Percentiles rank a stretch among this genome's conserved stretches.
Conservation (phyloP, 2,797 vertebrate genomes). For the Danio kyathit region DNA sequence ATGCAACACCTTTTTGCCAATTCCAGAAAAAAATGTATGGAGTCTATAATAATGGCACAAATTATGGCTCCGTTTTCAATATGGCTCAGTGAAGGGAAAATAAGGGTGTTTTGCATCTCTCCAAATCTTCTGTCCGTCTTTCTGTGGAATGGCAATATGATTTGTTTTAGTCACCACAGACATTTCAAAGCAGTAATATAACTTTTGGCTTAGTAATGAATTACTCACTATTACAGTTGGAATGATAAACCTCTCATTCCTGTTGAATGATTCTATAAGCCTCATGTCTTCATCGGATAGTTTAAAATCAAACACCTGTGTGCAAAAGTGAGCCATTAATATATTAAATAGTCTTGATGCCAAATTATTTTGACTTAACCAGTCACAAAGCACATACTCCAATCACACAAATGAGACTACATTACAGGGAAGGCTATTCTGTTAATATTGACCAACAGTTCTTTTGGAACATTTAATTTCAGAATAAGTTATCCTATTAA, state of each 20-base stretch:
- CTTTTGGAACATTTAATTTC: neutral
- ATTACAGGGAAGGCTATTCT: neutral
- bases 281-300: slow-evolving; percentile 74
- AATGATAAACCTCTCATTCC: slow-evolving; percentile 71
- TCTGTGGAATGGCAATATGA: slow-evolving; percentile 62
- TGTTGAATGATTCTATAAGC: slow-evolving; percentile 72
- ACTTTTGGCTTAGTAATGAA: neutral
- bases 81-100: slow-evolving; percentile 78
- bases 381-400: neutral
- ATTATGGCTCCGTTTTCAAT: slow-evolving; percentile 65
- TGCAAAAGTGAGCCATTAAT: neutral
- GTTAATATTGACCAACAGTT: neutral
- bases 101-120: slow-evolving; percentile 78
- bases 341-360: neutral
- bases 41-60: too few species aligned
- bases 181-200: neutral
- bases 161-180: neutral
- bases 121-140: slow-evolving; percentile 71
- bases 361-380: neutral
- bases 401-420: neutral
- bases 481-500: neutral
- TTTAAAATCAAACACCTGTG: slow-evolving; percentile 77
- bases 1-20: too few species aligned
- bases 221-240: slow-evolving; percentile 72
- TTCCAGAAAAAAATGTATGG: too few species aligned